Evolutionary conservation across 2,113 vertebrate genomes (phyloP).

Genomic region (Leucoraja erinaceus): DNA sequence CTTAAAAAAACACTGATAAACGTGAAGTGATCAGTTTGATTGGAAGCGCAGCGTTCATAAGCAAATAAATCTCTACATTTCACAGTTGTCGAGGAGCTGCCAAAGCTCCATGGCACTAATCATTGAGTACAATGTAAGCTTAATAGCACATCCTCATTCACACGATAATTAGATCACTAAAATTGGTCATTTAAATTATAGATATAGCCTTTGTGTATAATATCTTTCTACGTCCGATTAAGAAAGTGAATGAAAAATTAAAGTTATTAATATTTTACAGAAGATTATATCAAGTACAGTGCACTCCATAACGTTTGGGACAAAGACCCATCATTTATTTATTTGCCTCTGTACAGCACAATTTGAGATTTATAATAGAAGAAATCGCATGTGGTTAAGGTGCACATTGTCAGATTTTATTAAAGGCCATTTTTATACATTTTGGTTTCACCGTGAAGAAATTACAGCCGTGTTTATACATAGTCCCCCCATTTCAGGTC

Average conservation of each 20-base stretch:
- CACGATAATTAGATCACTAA: slow-evolving; percentile 11
- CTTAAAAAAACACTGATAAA: no score
- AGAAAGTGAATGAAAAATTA: slow-evolving; percentile 16
- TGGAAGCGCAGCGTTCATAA: no score
- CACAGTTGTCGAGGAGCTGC: background rate
- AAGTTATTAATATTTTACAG: slow-evolving; percentile 22
- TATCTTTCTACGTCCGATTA: background rate
- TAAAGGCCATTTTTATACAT: no score
- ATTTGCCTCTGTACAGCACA: no score
- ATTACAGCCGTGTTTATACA: no score
- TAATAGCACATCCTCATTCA: background rate
- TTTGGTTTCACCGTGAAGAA: no score
- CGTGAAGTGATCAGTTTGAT: background rate
- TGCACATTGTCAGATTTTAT: no score
- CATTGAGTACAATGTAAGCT: background rate
- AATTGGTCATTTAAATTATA: slow-evolving; percentile 35
- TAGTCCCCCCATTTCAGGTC: no score
- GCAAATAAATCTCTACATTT: background rate
- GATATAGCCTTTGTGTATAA: background rate
- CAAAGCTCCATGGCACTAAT: background rate
- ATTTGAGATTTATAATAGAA: no score
- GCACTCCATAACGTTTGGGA: no score
- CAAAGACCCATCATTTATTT: no score
- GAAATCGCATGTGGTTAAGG: no score
- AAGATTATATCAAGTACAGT: slow-evolving; percentile 11